Evolutionary conservation across 1,140 invertebrate genomes (phyloP), one percentile per base, ranked within the genome.

Genomic region (Thaumatotibia leucotreta): DNA sequence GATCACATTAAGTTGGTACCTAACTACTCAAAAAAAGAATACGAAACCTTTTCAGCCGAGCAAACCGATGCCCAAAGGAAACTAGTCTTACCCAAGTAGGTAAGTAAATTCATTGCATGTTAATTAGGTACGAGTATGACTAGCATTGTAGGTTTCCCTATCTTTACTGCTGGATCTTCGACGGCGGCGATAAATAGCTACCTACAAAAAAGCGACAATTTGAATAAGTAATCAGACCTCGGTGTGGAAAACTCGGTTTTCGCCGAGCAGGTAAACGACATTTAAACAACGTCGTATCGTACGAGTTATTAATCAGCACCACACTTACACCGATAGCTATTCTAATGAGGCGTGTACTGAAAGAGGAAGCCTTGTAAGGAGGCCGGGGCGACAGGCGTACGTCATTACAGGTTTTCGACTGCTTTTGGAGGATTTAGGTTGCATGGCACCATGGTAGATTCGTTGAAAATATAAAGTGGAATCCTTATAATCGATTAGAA

Each of bases 231-330:
- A 84, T 45, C 39, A 45, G 39, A 45, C 39, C 39, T 17, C 1
- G 39, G 71, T 70, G 74, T 77, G 72, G 73, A 65, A 79, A 79
- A 77, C 76, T 65, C 65, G 70, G 58, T 65, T 77, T 65, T 68
- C 67, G 65, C 63, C 62, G 67, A 70, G 74, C 76, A 90, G 86
- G 88, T 88, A 89, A 90, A 90, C 83, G 88, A 86, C 88, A 77
- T 83, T 78, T 82, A 86, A 88, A 86, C 78, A 83, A 79, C 83
- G 67, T 72, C 75, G 52, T 83, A 82, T 86, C 83, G 78, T 72
- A 74, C 78, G 75, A 77, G 78, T 84, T 86, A 86, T 88, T 89
- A 89, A 87, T 87, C 86, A 83, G 77, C 73, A 80, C 82, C 75
- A n/a, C 23, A 33, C 32, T 82, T 76, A 74, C 78, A 79, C 77